Evolutionary conservation across 2,888 invertebrate species (phyloP).

Genomic region (Psylliodes chrysocephalus): DNA sequence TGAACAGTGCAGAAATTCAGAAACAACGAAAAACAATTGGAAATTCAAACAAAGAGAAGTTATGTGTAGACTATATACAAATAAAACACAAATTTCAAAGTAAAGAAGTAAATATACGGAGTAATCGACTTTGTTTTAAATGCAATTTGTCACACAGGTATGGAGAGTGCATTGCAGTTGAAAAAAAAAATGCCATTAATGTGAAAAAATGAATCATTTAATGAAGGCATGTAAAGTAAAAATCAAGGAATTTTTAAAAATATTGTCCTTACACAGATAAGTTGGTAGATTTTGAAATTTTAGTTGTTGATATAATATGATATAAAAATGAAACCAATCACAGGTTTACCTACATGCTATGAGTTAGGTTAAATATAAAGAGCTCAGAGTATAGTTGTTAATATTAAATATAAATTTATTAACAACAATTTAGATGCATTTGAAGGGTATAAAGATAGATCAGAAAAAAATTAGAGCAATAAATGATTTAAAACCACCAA

Average conservation of each 20-base stretch:
- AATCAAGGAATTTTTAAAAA: not conserved
- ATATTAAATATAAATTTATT: constrained; percentile 10
- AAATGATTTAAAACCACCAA: too few relatives aligned
- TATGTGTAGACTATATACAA: not conserved
- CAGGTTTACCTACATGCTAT: constrained; percentile 17
- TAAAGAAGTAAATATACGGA: not conserved
- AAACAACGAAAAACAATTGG: constrained; percentile 18
- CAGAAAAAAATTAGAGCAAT: too few relatives aligned
- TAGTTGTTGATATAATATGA: constrained; percentile 15
- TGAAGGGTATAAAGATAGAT: constrained; percentile 6
- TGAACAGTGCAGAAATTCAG: constrained; percentile 17
- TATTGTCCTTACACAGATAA: constrained; percentile 8
- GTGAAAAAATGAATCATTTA: constrained; percentile 15
- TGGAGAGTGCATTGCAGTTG: constrained; percentile 10
- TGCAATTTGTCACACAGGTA: constrained; percentile 2
- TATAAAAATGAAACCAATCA: constrained; percentile 21
- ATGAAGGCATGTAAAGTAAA: constrained; percentile 3
- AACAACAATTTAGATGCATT: constrained; percentile 17
- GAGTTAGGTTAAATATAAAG: constrained; percentile 21
- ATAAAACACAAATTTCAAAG: not conserved
- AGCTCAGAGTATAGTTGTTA: not conserved
- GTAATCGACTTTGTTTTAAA: not conserved
- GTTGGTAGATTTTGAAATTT: constrained; percentile 20
- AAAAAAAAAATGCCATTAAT: constrained; percentile 9
- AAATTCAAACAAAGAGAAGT: not conserved